A percentile compares a stretch with the other conserved stretches of the same genome.
These are phyloP conservation scores for Hippoglossus stenolepis DNA, from an alignment of 2,113 vertebrate species.

Conservation along the genomic window DNA sequence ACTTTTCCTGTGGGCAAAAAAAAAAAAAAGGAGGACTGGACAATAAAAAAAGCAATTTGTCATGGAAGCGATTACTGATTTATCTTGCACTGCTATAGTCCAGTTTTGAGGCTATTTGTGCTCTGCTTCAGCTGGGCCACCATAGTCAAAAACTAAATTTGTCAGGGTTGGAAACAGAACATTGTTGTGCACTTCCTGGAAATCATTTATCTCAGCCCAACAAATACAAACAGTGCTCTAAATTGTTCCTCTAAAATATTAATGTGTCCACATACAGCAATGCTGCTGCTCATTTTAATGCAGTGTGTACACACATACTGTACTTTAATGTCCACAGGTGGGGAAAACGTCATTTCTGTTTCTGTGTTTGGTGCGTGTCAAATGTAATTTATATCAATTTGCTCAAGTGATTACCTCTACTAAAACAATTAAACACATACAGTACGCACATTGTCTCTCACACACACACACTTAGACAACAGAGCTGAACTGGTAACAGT, in stretches of 20 bases:
- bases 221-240: not conserved
- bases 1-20: constrained; percentile 49
- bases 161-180: constrained; percentile 6
- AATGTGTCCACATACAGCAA: not conserved
- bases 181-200: not conserved
- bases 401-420: not conserved
- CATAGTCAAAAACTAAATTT: constrained; percentile 1
- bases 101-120: constrained; percentile 16
- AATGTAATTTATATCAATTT: not conserved
- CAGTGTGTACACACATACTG: too few relatives aligned
- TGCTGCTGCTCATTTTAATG: not conserved
- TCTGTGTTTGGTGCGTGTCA: not conserved
- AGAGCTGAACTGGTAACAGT: not conserved
- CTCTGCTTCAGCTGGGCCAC: constrained; percentile 5
- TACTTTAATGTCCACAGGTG: not conserved
- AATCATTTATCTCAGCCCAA: not conserved
- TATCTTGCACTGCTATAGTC: constrained; percentile 25
- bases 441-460: not conserved
- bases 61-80: constrained; percentile 60
- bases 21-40: constrained; percentile 31
- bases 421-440: constrained; percentile 2
- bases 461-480: too few relatives aligned
- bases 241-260: not conserved
- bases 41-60: constrained; percentile 68
- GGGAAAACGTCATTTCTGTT: not conserved